Percentiles rank a stretch among this genome's conserved stretches.
These are phyloP conservation scores for Brachyptera putata DNA, from an alignment of 2,888 invertebrate species.

Conservation along the genomic window DNA sequence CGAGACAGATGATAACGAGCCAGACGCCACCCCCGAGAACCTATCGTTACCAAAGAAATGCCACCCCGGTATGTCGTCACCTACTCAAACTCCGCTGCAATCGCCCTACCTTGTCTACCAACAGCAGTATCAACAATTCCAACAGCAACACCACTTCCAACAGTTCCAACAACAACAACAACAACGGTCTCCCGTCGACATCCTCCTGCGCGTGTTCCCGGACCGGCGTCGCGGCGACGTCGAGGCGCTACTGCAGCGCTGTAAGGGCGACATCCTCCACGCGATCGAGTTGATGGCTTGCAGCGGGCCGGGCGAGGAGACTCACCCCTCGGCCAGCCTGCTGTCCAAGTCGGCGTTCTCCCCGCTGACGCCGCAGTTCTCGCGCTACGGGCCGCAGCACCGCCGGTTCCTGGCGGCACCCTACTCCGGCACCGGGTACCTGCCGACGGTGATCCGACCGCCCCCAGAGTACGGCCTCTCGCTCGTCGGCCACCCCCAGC, in stretches of 20 bases:
- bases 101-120: conserved; percentile 30
- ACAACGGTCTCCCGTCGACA: conserved; percentile 78
- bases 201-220: conserved; percentile 85
- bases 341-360: conserved; percentile 60
- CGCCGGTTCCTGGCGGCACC: conserved; percentile 77
- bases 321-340: conserved; percentile 5
- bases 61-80: conserved; percentile 15
- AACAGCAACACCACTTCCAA: conserved; percentile 32
- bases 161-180: conserved; percentile 38
- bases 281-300: conserved; percentile 86
- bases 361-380: conserved; percentile 53
- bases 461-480: conserved; percentile 42
- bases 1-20: conserved; percentile 15
- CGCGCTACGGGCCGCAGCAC: conserved; percentile 45
- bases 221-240: conserved; percentile 80
- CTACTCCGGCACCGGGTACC: conserved; percentile 76
- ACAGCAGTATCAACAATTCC: conserved; percentile 33
- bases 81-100: conserved; percentile 36
- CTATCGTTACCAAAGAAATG: conserved; percentile 66
- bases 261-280: conserved; percentile 57
- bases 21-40: conserved; percentile 61
- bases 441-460: conserved; percentile 69
- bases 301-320: conserved; percentile 45
- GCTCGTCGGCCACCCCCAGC: conserved; percentile 36
- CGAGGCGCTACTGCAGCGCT: conserved; percentile 76